Evolutionary conservation across 2,888 invertebrate species (phyloP).

Genomic region (Nesidiocoris tenuis): DNA sequence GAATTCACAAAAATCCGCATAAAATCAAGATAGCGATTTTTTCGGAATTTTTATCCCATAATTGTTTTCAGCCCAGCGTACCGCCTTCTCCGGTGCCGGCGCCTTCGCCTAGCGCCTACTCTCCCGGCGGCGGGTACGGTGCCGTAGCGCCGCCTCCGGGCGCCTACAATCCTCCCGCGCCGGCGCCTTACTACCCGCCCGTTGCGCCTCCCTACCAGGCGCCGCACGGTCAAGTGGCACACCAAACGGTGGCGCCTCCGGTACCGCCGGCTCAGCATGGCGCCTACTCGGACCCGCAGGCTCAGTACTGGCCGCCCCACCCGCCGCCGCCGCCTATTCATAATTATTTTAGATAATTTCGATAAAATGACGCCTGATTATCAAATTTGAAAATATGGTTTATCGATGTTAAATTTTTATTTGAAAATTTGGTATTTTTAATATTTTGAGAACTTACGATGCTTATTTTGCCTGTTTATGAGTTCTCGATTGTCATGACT

Average conservation of each 20-base stretch:
- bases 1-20: too few relatives aligned
- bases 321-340: conserved; percentile 41
- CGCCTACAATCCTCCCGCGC: background rate
- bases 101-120: background rate
- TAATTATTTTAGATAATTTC: conserved; percentile 24
- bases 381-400: too few relatives aligned
- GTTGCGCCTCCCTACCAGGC: background rate
- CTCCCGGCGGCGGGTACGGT: background rate
- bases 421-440: too few relatives aligned
- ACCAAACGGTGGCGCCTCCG: conserved; percentile 21
- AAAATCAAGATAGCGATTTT: too few relatives aligned
- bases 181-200: conserved; percentile 3
- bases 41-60: background rate
- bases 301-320: conserved; percentile 41
- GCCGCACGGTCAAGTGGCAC: conserved; percentile 17
- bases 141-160: background rate
- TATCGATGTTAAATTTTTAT: too few relatives aligned
- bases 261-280: conserved; percentile 17
- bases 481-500: too few relatives aligned
- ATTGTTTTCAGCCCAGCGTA: conserved; percentile 16
- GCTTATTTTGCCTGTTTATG: too few relatives aligned
- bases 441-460: too few relatives aligned
- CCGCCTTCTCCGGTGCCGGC: background rate
- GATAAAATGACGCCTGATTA: too few relatives aligned
- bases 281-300: conserved; percentile 28